Conservation (phyloP, 2,888 invertebrate species). For the Pollenia griseotomentosa region DNA sequence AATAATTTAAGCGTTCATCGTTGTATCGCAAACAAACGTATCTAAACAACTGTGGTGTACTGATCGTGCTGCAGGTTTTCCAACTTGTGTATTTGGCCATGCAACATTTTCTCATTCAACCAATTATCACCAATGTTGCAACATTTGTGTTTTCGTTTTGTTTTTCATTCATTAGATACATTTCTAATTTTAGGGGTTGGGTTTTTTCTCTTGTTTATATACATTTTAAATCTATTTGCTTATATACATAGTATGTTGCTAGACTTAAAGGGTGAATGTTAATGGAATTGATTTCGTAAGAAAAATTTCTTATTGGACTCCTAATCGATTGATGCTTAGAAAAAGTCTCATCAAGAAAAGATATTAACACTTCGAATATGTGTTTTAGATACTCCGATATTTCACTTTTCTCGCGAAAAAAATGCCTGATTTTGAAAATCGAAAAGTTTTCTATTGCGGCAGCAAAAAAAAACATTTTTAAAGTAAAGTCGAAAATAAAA, state of each 20-base stretch:
- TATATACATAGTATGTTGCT: not conserved
- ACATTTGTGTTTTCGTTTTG: constrained; percentile 50
- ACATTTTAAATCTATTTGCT: constrained; percentile 29
- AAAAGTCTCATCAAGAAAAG: too few relatives aligned
- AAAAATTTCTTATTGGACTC: not conserved
- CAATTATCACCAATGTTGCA: constrained; percentile 64
- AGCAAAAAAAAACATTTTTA: too few relatives aligned
- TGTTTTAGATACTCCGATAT: too few relatives aligned
- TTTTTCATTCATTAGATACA: constrained; percentile 15
- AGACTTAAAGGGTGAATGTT: not conserved
- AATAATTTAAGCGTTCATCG: constrained; percentile 12
- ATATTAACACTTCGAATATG: too few relatives aligned
- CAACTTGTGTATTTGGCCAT: constrained; percentile 34
- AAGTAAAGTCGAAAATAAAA: too few relatives aligned
- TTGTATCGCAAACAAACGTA: constrained; percentile 52
- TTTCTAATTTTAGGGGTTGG: constrained; percentile 34
- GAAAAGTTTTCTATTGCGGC: too few relatives aligned
- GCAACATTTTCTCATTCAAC: constrained; percentile 48
- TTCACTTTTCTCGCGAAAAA: too few relatives aligned
- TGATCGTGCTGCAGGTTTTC: constrained; percentile 52
- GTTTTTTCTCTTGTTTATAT: constrained; percentile 5
- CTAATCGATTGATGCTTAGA: not conserved
- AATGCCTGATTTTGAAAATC: too few relatives aligned
- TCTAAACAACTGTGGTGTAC: constrained; percentile 60
- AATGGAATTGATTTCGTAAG: not conserved